phyloP scores from a whole-genome alignment of 2,888 invertebrate species.

The Malthinus flaveolus region DNA sequence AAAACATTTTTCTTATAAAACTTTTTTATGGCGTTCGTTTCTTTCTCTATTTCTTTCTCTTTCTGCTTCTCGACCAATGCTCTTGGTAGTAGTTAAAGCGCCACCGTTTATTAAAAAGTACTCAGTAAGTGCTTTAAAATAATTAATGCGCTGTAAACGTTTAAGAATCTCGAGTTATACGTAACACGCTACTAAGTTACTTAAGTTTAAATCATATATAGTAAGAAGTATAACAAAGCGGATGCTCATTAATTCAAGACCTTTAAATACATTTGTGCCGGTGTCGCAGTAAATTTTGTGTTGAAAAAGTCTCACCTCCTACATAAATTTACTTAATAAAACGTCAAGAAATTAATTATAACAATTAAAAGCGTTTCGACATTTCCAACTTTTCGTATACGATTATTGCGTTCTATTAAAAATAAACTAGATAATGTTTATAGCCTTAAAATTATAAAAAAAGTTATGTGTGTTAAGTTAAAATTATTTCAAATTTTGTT shows the following conservation, averaged over 20 bases:
- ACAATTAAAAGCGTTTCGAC: neutral
- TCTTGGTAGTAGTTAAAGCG: too few relatives aligned
- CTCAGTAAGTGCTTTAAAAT: slow-evolving; percentile 18
- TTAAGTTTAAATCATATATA: slow-evolving; percentile 18
- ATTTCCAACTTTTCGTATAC: too few relatives aligned
- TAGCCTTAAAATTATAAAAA: too few relatives aligned
- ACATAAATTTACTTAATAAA: slow-evolving; percentile 2
- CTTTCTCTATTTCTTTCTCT: too few relatives aligned
- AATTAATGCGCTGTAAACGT: slow-evolving; percentile 25
- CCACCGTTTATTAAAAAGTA: neutral
- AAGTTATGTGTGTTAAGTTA: slow-evolving; percentile 12
- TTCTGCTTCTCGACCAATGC: too few relatives aligned
- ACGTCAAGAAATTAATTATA: neutral
- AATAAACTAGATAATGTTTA: too few relatives aligned
- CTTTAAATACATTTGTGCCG: slow-evolving; percentile 13
- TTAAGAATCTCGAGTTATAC: slow-evolving; percentile 18
- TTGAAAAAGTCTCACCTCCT: neutral
- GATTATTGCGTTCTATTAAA: too few relatives aligned
- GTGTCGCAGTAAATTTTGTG: slow-evolving; percentile 4
- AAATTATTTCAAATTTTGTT: slow-evolving; percentile 18
- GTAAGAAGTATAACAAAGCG: slow-evolving; percentile 19
- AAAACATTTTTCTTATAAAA: too few relatives aligned
- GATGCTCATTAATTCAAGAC: slow-evolving; percentile 18
- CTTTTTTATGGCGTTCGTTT: too few relatives aligned
- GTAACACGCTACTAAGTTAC: slow-evolving; percentile 16